Evolutionary conservation across 2,797 vertebrate species (phyloP), one percentile per base, ranked within the genome.

Genomic region (Sebastolobus altivelis): DNA sequence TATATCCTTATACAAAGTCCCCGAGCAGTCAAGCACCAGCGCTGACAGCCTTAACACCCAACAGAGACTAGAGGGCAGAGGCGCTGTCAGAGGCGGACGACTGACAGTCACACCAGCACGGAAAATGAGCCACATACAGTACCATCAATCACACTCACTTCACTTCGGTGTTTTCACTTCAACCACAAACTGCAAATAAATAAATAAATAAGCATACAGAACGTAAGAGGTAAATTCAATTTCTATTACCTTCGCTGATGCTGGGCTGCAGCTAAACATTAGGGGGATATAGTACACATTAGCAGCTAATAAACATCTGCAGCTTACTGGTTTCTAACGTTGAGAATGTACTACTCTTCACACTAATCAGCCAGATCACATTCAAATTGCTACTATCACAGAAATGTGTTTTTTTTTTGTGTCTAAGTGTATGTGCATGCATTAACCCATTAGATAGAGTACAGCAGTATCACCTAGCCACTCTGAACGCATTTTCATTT

Each of bases 1-100:
- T 91, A 83, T 77, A 82, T 75, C 72, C 75, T 84, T 54, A 77
- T 49, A 90, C 68, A 73, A 81, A 87, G 85, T 90, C 86, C 76
- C 87, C 4, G 40, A 88, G 80, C 82, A 89, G 86, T 84, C 81
- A 83, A 79, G 80, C 77, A 67, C 54, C 85, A 73, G 72, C 33
- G 79, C 85, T 91, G 92, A 90, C 92, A 92, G 88, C 77, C 77
- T 81, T 79, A 81, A 92, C 84, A 86, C 88, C 92, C 85, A 83
- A 49, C 84, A 90, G 89, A 87, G 87, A 85, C 65, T 72, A n/a
- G 66, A 89, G 90, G 83, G 89, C 92, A 92, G 74, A 90, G 88
- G 82, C 16, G 66, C 87, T 88, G 90, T 90, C 93, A 92, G 75
- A 85, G 49, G 77, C 76, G 87, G 88, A 88, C n/a, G 80, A 83